These are phyloP conservation scores for Masnerella sp. DNA, from an alignment of 2,888 invertebrate genomes.

Conservation along the genomic window DNA sequence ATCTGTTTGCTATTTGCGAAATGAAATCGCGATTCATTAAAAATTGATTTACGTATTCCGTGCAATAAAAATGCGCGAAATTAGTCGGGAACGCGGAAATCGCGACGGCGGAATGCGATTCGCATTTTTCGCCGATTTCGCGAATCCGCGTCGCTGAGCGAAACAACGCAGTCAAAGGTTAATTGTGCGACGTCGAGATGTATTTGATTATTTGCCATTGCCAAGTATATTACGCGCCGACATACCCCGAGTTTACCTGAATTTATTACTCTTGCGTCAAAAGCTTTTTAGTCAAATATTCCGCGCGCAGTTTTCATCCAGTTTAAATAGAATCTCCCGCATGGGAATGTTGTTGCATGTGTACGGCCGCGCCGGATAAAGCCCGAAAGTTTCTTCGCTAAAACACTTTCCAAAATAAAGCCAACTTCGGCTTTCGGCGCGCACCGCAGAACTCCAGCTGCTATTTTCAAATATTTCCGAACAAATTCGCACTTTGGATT, in stretches of 20 bases:
- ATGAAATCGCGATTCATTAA: slow-evolving; percentile 32
- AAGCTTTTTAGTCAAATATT: slow-evolving; percentile 52
- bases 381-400: slow-evolving; percentile 50
- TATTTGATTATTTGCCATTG: slow-evolving; percentile 42
- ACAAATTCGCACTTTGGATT: slow-evolving; percentile 38
- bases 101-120: too few relatives aligned
- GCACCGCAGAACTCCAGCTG: slow-evolving; percentile 28
- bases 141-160: slow-evolving; percentile 2
- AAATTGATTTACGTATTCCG: slow-evolving; percentile 29
- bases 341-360: slow-evolving; percentile 49
- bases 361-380: slow-evolving; percentile 44
- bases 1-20: slow-evolving; percentile 25
- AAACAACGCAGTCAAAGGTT: slow-evolving; percentile 19
- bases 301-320: slow-evolving; percentile 39
- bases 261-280: slow-evolving; percentile 44
- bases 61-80: slow-evolving; percentile 9
- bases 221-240: slow-evolving; percentile 20
- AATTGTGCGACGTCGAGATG: slow-evolving; percentile 27
- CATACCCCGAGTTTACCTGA: slow-evolving; percentile 36
- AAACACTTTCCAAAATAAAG: slow-evolving; percentile 58
- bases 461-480: slow-evolving; percentile 44
- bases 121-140: slow-evolving; percentile 5
- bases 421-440: slow-evolving; percentile 36
- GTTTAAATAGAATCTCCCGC: slow-evolving; percentile 47
- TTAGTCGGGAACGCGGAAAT: not conserved